A percentile compares a stretch with the other conserved stretches of the same genome.
Conservation (phyloP, 2,113 vertebrate species). For the Ailuropoda melanoleuca region DNA sequence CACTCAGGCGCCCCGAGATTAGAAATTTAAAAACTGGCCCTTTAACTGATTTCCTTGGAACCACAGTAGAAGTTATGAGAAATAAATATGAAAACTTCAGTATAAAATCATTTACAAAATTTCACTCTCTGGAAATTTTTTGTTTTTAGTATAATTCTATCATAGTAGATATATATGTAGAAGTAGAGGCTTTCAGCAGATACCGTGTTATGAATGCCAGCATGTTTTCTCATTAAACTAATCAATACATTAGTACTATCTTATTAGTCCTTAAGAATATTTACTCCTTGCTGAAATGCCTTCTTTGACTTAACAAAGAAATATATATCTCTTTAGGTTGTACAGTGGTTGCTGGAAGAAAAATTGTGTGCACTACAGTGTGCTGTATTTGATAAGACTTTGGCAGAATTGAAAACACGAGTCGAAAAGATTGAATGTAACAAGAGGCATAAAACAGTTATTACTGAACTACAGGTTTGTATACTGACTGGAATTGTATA, state of each 20-base stretch:
- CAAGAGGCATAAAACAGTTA: conserved; percentile 93
- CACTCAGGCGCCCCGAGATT: neutral
- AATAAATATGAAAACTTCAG: neutral
- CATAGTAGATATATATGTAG: neutral
- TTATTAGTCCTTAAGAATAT: neutral
- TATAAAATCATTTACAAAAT: conserved; percentile 39
- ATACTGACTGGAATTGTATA: neutral
- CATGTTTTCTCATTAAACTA: neutral
- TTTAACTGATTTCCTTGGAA: conserved; percentile 1
- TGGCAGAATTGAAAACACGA: conserved; percentile 93
- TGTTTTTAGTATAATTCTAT: neutral
- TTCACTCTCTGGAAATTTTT: neutral
- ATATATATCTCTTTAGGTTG: conserved; percentile 86
- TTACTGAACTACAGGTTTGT: conserved; percentile 93
- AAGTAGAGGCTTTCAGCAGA: neutral
- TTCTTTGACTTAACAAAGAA: conserved; percentile 35
- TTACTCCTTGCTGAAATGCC: neutral
- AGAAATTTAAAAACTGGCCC: neutral
- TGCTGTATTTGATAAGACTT: conserved; percentile 91
- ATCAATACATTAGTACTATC: neutral
- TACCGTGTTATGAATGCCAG: neutral
- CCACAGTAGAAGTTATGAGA: neutral
- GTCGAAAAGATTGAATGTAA: conserved; percentile 95
- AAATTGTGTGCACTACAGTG: conserved; percentile 89
- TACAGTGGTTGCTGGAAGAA: conserved; percentile 94